phyloP scores from a whole-genome alignment of 2,113 vertebrate genomes.

The Elephantulus edwardii region DNA sequence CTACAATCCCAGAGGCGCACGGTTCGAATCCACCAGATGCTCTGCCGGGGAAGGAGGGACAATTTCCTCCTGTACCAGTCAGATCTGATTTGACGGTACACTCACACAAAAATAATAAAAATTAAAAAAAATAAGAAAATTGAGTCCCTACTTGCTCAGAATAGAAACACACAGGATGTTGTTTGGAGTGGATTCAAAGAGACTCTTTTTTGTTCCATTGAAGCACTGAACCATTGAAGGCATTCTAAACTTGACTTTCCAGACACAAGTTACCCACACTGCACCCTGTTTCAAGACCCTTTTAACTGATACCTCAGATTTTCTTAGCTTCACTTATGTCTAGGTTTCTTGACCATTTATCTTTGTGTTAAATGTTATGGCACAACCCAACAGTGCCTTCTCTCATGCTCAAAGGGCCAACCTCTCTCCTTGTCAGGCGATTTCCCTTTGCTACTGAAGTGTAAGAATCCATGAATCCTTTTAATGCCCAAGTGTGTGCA shows the following conservation, averaged over 20 bases:
- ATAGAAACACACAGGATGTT: background rate
- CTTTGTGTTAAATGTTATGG: background rate
- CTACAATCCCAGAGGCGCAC: too few species aligned
- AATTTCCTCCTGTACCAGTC: too few species aligned
- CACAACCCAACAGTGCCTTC: background rate
- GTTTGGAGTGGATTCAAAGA: background rate
- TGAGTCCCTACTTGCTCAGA: background rate
- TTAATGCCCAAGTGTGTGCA: background rate
- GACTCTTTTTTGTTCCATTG: background rate
- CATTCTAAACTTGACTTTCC: too few species aligned
- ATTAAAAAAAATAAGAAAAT: too few species aligned
- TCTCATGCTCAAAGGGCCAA: background rate
- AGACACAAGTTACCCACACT: background rate
- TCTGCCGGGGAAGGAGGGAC: too few species aligned
- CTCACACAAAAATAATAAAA: too few species aligned
- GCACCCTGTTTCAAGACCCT: background rate
- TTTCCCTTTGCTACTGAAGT: background rate
- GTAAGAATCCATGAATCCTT: background rate
- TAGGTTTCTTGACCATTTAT: background rate
- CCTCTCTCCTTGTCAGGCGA: background rate
- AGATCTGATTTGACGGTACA: too few species aligned
- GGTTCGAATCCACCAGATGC: too few species aligned
- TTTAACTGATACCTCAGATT: rapidly evolving
- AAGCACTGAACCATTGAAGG: too few species aligned
- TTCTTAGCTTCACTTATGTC: background rate